Conservation (phyloP, 2,797 vertebrate species). For the Fistularia commersonii region DNA sequence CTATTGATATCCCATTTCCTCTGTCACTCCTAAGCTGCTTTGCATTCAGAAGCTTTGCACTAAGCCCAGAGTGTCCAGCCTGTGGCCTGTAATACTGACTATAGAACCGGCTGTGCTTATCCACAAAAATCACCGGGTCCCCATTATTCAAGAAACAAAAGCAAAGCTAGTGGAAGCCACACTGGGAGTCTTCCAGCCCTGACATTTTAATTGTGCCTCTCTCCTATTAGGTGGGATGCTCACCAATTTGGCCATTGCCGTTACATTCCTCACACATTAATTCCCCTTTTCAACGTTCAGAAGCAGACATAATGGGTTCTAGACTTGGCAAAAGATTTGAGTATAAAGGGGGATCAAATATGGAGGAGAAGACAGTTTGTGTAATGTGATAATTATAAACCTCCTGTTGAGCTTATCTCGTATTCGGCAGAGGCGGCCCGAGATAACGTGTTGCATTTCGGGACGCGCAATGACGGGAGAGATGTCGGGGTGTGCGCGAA, state of each 20-base stretch:
- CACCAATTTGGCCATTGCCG: conserved; percentile 48
- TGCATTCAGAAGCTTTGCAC: conserved; percentile 60
- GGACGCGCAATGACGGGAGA: not conserved
- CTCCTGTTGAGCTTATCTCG: conserved; percentile 49
- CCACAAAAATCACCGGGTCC: conserved; percentile 30
- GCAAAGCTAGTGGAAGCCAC: conserved; percentile 33
- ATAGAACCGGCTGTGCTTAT: conserved; percentile 29
- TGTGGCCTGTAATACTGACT: conserved; percentile 39
- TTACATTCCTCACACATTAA: conserved; percentile 55
- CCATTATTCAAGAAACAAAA: conserved; percentile 55
- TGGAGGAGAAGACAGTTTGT: conserved; percentile 11
- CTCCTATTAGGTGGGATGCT: conserved; percentile 41
- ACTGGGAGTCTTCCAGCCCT: conserved; percentile 52
- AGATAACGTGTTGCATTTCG: conserved; percentile 36
- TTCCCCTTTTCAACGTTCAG: conserved; percentile 53
- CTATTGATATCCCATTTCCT: conserved; percentile 69
- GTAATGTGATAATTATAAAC: conserved; percentile 13
- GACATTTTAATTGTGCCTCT: conserved; percentile 60
- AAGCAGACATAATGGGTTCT: conserved; percentile 75
- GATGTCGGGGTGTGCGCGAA: conserved; percentile 6
- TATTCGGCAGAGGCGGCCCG: conserved; percentile 25
- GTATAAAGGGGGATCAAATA: conserved; percentile 49
- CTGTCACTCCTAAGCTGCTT: conserved; percentile 65
- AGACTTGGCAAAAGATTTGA: conserved; percentile 48
- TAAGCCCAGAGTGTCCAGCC: conserved; percentile 54